A percentile compares a stretch with the other conserved stretches of the same genome.
These are phyloP conservation scores for Gobius niger DNA, from an alignment of 2,113 vertebrate genomes.

Conservation along the genomic window DNA sequence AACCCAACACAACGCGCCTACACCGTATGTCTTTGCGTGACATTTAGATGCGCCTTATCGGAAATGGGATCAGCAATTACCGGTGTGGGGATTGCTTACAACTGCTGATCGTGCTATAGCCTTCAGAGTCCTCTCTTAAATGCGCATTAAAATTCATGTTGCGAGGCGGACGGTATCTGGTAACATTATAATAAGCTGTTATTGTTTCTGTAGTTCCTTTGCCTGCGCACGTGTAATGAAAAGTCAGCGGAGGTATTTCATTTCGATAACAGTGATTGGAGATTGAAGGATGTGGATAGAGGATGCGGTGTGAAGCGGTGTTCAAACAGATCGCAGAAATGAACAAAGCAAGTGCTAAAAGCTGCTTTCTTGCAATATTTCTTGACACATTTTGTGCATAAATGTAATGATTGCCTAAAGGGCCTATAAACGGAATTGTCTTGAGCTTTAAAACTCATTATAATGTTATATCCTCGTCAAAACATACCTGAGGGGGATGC, in stretches of 20 bases:
- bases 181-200: constrained; percentile 4
- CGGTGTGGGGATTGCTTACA: neutral
- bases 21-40: neutral
- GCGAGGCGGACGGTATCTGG: constrained; percentile 24
- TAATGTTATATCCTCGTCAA: too few relatives aligned
- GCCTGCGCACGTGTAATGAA: constrained; percentile 18
- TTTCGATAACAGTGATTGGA: constrained; percentile 20
- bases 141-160: constrained; percentile 14
- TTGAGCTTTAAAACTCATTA: too few relatives aligned
- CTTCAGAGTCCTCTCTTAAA: constrained; percentile 4
- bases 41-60: neutral
- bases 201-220: constrained; percentile 18
- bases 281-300: neutral
- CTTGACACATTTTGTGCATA: too few relatives aligned
- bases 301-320: too few relatives aligned
- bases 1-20: constrained; percentile 38
- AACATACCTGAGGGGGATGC: too few relatives aligned
- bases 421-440: too few relatives aligned
- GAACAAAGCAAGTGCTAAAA: too few relatives aligned
- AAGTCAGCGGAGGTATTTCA: constrained; percentile 22
- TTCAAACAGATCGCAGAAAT: neutral
- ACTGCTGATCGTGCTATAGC: neutral
- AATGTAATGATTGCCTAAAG: too few relatives aligned
- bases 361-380: too few relatives aligned
- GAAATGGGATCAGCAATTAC: constrained; percentile 5